Percentiles rank a stretch among this genome's conserved stretches.
Evolutionary conservation across 2,888 invertebrate genomes (phyloP).

Genomic region (Eurytoma californica): DNA sequence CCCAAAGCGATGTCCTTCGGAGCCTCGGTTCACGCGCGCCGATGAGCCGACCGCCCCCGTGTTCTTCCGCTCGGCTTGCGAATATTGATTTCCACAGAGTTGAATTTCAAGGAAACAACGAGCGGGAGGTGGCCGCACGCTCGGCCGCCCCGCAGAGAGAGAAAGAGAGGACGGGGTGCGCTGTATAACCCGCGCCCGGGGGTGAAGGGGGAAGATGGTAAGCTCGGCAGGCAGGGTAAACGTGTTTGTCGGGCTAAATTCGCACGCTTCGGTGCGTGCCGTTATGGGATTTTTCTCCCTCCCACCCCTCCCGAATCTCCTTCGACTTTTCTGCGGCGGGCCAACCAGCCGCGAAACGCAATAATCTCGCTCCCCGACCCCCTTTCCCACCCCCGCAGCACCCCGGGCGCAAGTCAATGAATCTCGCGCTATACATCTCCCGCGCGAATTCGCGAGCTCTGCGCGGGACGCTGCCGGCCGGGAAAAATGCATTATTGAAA

Average conservation of each 20-base stretch:
- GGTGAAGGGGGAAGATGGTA: neutral
- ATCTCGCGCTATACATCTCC: slow-evolving; percentile 23
- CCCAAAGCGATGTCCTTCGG: neutral
- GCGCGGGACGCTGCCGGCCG: neutral
- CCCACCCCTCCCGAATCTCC: neutral
- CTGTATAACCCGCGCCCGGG: neutral
- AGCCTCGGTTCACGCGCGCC: neutral
- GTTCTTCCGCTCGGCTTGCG: slow-evolving; percentile 49
- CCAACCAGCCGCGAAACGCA: slow-evolving; percentile 42
- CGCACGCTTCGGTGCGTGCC: slow-evolving; percentile 46
- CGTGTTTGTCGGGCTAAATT: slow-evolving; percentile 45
- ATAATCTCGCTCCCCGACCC: slow-evolving; percentile 29
- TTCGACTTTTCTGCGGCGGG: slow-evolving; percentile 35
- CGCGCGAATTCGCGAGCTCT: slow-evolving; percentile 24
- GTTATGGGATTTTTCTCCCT: slow-evolving; percentile 38
- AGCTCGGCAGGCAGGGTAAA: slow-evolving; percentile 3
- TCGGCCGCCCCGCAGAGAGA: slow-evolving; percentile 15
- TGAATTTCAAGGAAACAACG: slow-evolving; percentile 54
- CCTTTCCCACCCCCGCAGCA: neutral
- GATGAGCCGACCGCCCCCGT: neutral
- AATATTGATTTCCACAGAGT: slow-evolving; percentile 55
- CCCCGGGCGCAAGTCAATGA: slow-evolving; percentile 22
- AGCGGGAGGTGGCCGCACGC: slow-evolving; percentile 1
- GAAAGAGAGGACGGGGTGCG: neutral
- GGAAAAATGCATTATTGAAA: slow-evolving; percentile 54